phyloP scores from a whole-genome alignment of 2,888 invertebrate species.

The Cephus sareptanus region DNA sequence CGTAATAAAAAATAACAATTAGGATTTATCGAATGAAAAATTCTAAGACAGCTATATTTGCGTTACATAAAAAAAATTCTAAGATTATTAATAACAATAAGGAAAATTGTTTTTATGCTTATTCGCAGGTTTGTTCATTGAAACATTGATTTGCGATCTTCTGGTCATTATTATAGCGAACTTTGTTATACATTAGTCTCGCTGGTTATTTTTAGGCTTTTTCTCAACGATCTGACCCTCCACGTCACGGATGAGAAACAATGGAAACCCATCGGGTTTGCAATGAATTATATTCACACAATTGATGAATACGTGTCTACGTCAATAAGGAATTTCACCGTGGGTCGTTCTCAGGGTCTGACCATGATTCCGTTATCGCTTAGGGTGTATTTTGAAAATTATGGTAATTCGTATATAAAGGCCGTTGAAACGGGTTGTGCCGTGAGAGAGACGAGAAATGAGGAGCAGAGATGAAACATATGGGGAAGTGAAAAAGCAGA shows the following conservation, averaged over 20 bases:
- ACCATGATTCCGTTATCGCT: neutral
- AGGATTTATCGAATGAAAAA: neutral
- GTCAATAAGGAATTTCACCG: neutral
- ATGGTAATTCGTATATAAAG: neutral
- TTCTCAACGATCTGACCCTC: neutral
- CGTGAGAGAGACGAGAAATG: neutral
- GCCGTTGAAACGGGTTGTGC: neutral
- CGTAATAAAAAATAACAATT: neutral
- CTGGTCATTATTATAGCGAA: neutral
- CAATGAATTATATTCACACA: neutral
- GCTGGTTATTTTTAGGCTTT: neutral
- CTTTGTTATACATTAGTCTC: neutral
- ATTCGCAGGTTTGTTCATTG: neutral
- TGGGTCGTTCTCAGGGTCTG: neutral
- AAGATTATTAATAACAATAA: neutral
- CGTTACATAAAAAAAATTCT: neutral
- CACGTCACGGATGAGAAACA: neutral
- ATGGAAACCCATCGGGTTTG: neutral
- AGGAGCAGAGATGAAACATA: neutral
- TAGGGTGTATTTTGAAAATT: neutral
- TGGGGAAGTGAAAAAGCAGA: neutral
- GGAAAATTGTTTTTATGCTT: neutral
- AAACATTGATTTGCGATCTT: neutral
- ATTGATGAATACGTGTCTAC: neutral
- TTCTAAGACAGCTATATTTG: neutral